Percentiles rank a stretch among this genome's conserved stretches.
phyloP scores from a whole-genome alignment of 2,888 invertebrate species.

The Endomychus coccineus region DNA sequence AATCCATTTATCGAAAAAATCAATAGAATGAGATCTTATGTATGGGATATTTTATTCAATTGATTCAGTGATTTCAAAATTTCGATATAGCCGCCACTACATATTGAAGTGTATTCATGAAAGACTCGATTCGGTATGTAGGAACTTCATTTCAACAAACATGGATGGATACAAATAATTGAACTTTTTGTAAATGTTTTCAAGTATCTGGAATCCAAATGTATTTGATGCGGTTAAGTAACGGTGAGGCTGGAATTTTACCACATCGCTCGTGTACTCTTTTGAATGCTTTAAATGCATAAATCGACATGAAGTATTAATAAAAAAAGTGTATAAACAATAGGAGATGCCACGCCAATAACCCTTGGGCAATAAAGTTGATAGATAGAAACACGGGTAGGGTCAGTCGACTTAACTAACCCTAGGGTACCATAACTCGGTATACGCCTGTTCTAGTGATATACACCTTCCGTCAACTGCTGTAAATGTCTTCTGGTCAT shows the following conservation, averaged over 20 bases:
- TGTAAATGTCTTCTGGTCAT: constrained; percentile 44
- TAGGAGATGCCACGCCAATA: constrained; percentile 42
- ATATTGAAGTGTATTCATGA: too few species aligned
- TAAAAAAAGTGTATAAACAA: constrained; percentile 41
- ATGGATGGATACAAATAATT: too few species aligned
- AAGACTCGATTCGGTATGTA: too few species aligned
- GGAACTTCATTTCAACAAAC: too few species aligned
- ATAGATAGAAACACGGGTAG: constrained; percentile 42
- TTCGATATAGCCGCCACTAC: too few species aligned
- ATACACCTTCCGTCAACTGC: constrained; percentile 44
- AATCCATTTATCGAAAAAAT: too few species aligned
- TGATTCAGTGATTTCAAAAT: too few species aligned
- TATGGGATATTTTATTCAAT: too few species aligned
- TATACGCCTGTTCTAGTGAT: constrained; percentile 37
- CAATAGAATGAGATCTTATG: too few species aligned
- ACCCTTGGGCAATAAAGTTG: constrained; percentile 39
- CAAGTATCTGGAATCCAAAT: too few species aligned
- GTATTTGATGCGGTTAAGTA: constrained; percentile 14
- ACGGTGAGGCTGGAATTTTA: constrained; percentile 15
- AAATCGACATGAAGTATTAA: constrained; percentile 23
- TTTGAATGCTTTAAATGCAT: constrained; percentile 16
- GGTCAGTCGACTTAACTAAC: constrained; percentile 38
- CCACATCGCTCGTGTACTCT: constrained; percentile 14
- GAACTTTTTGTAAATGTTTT: too few species aligned
- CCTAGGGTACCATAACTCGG: constrained; percentile 43